Conservation (phyloP, 2,888 invertebrate species). For the Agonopterix arenella region DNA sequence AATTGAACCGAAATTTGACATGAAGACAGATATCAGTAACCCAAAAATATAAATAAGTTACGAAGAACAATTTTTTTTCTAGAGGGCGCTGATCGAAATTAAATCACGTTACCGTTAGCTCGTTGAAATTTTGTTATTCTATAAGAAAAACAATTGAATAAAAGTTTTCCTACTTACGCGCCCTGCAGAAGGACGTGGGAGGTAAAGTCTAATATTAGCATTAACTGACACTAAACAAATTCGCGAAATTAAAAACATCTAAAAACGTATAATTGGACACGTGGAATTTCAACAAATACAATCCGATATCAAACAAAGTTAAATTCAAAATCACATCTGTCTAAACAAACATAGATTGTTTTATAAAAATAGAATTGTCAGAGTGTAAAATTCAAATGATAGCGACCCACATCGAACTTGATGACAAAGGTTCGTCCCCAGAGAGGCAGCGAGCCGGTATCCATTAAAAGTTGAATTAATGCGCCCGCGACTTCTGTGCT, state of each 20-base stretch:
- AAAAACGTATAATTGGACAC: not conserved
- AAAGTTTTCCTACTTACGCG: too few relatives aligned
- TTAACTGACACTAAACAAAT: too few relatives aligned
- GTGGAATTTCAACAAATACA: not conserved
- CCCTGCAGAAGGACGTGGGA: too few relatives aligned
- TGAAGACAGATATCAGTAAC: too few relatives aligned
- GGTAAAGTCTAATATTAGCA: too few relatives aligned
- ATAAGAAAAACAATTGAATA: too few relatives aligned
- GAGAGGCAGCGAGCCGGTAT: conserved; percentile 33
- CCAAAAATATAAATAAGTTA: too few relatives aligned
- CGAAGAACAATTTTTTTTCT: too few relatives aligned
- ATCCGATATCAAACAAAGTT: conserved; percentile 2
- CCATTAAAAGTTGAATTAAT: conserved; percentile 64
- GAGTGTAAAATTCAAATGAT: conserved; percentile 46
- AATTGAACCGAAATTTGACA: too few relatives aligned
- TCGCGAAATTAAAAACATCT: not conserved
- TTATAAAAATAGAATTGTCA: conserved; percentile 18
- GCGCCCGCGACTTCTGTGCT: conserved; percentile 31
- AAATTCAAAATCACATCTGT: conserved; percentile 10
- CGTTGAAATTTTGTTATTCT: too few relatives aligned
- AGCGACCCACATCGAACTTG: conserved; percentile 40
- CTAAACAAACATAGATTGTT: conserved; percentile 18
- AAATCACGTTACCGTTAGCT: too few relatives aligned
- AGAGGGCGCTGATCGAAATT: too few relatives aligned
- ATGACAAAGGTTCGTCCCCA: conserved; percentile 43